Conservation (phyloP, 2,888 invertebrate species). For the Drosophila parthenogenetica region DNA sequence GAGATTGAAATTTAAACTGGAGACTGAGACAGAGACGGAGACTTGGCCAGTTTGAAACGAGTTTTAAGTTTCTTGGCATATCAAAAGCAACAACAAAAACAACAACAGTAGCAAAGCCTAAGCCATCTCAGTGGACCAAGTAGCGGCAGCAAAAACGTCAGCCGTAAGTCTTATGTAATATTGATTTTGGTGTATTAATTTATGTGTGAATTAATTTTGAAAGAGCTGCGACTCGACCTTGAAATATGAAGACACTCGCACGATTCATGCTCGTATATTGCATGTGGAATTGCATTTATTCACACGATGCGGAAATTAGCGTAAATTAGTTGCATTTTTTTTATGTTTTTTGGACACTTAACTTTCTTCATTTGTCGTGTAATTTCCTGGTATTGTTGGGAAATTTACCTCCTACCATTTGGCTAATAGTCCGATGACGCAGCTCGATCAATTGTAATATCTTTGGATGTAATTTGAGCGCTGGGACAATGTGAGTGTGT, state of each 20-base stretch:
- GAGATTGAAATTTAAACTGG: constrained; percentile 10
- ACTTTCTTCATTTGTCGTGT: constrained; percentile 6
- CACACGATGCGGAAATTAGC: constrained; percentile 42
- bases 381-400: constrained; percentile 68
- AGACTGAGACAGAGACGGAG: neutral
- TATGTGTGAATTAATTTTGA: constrained; percentile 70
- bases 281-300: constrained; percentile 4
- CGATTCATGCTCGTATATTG: neutral
- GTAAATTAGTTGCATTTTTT: constrained; percentile 42
- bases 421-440: constrained; percentile 62
- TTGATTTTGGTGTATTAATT: constrained; percentile 60
- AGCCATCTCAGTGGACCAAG: constrained; percentile 9
- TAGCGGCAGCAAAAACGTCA: constrained; percentile 13
- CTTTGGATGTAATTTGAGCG: constrained; percentile 31
- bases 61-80: constrained; percentile 53
- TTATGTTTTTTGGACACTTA: constrained; percentile 15
- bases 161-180: constrained; percentile 68
- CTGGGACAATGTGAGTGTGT: constrained; percentile 15
- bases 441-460: constrained; percentile 37
- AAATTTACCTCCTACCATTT: constrained; percentile 36
- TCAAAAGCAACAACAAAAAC: constrained; percentile 40
- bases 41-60: constrained; percentile 50
- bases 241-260: constrained; percentile 46
- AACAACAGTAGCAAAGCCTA: constrained; percentile 7
- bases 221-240: constrained; percentile 60